phyloP scores from a whole-genome alignment of 2,797 vertebrate species.

The Rhynchonycteris naso region DNA sequence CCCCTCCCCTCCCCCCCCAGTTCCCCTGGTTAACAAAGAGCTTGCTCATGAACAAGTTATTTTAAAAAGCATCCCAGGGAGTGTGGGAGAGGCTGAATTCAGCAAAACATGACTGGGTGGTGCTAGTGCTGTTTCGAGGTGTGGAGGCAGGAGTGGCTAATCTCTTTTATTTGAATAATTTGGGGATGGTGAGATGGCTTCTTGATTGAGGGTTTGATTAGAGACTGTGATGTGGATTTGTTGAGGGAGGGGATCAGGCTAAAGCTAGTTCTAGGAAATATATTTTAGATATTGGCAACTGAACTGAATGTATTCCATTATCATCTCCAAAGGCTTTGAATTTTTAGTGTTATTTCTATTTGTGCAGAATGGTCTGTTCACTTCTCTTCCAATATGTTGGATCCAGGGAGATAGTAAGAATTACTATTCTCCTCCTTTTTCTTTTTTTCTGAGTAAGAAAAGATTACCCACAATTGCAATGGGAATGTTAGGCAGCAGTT shows the following conservation, averaged over 20 bases:
- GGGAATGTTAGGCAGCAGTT: slow-evolving; percentile 11
- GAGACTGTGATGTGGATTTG: slow-evolving; percentile 44
- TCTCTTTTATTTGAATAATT: slow-evolving; percentile 71
- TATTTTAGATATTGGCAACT: slow-evolving; percentile 40
- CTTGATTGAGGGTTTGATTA: slow-evolving; percentile 62
- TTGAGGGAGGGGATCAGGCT: slow-evolving; percentile 18
- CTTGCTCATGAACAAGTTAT: slow-evolving; percentile 47
- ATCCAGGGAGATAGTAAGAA: slow-evolving; percentile 25
- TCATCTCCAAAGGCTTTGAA: slow-evolving; percentile 37
- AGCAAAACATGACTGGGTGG: slow-evolving; percentile 66
- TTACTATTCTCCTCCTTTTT: not conserved
- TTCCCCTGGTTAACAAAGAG: slow-evolving; percentile 24
- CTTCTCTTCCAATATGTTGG: not conserved
- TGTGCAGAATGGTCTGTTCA: slow-evolving; percentile 26
- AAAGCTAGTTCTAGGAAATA: slow-evolving; percentile 43
- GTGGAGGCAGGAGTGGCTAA: slow-evolving; percentile 74
- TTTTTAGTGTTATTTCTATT: slow-evolving; percentile 56
- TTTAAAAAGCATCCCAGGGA: slow-evolving; percentile 68
- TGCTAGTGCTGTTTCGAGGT: slow-evolving; percentile 67
- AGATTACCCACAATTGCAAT: slow-evolving; percentile 12
- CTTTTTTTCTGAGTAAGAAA: slow-evolving; percentile 45
- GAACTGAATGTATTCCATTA: slow-evolving; percentile 2
- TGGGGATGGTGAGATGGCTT: slow-evolving; percentile 57
- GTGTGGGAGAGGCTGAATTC: slow-evolving; percentile 73
- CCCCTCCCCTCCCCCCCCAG: not conserved